A percentile compares a stretch with the other conserved stretches of the same genome.
These are phyloP conservation scores for Leptodirus hochenwartii DNA, from an alignment of 2,888 invertebrate genomes.

Conservation along the genomic window DNA sequence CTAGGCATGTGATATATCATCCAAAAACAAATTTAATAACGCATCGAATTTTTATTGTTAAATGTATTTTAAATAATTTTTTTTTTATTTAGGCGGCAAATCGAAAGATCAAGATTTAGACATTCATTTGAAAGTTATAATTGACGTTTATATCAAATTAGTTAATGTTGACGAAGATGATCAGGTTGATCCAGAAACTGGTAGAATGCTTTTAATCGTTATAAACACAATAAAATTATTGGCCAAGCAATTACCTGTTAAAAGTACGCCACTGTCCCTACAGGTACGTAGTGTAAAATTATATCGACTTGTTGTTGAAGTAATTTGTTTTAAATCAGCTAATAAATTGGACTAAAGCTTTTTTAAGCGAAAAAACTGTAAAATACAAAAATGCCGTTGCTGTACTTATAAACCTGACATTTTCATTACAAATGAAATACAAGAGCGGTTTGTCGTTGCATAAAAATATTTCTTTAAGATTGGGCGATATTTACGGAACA, in stretches of 20 bases:
- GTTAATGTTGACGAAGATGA: constrained; percentile 22
- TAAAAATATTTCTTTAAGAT: constrained; percentile 26
- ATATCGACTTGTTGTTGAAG: constrained; percentile 4
- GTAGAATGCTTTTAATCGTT: constrained; percentile 19
- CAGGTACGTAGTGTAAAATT: constrained; percentile 1
- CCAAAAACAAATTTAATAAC: constrained; percentile 5
- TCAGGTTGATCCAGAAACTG: constrained; percentile 22
- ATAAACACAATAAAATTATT: constrained; percentile 19
- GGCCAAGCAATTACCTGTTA: constrained; percentile 17
- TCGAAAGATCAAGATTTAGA: constrained; percentile 13
- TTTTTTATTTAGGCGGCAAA: constrained; percentile 12
- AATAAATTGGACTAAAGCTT: constrained; percentile 25
- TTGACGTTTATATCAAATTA: constrained; percentile 21
- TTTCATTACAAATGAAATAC: constrained; percentile 22
- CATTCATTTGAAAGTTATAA: constrained; percentile 14
- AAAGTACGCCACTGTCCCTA: constrained; percentile 11
- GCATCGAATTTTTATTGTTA: too few species aligned
- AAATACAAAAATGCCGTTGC: constrained; percentile 19
- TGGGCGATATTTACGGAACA: constrained; percentile 27
- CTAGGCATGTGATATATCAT: constrained; percentile 1
- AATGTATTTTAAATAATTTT: too few species aligned
- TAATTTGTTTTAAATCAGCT: constrained; percentile 17
- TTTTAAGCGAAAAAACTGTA: constrained; percentile 20
- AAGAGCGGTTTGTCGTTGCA: constrained; percentile 24
- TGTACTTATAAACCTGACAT: constrained; percentile 22